Base-by-base conservation (phyloP, 2,113 vertebrate genomes). In the Barbus barbus region DNA sequence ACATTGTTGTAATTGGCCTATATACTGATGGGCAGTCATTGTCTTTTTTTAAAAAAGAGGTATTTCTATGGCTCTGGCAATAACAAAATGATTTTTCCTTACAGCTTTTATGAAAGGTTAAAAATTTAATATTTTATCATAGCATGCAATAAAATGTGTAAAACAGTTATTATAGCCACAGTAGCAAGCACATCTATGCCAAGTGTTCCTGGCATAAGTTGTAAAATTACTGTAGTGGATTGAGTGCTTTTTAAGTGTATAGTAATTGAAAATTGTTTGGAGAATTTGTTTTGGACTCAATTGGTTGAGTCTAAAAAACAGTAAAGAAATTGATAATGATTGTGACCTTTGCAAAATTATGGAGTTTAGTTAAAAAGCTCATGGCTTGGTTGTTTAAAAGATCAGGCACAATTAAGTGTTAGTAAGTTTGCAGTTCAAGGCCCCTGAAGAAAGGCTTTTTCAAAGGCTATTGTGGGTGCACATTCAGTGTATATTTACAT, bases 401-500 rank as follows among this genome's bases (percentile, higher is more conserved):
- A 78, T 79, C 60, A 87, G 53, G 83, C 63, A 78, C 81, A 60
- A 33, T 69, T 74, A 48, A 58, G 69, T 58, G n/a, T 71, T 77
- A 33, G 8, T 83, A 53, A 14, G 31, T 53, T 72, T 82, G 26
- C 58, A 51, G 58, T 73, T 33, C 24, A 85, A 85, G 65, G 83
- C 65, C 63, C 44, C 60, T 44, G 58, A 69, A 20, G 60, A 75
- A 44, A 44, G 36, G 33, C 22, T 38, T 72, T 72, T 72, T 41
- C 36, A 81, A 51, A 77, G 60, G 65, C 78, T 86, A 22, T 81
- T 81, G 31, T 77, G 53, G 73, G 80, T 86, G 75, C 81, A 83
- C 36, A 72, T 78, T 81, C 60, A 71, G 12, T 33, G 60, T 83
- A 38, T 67, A 48, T 63, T 46, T 80, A 48, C 78, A 63, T 48